These are phyloP conservation scores for Aphis gossypii DNA, from an alignment of 1,140 invertebrate genomes.

Conservation along the genomic window DNA sequence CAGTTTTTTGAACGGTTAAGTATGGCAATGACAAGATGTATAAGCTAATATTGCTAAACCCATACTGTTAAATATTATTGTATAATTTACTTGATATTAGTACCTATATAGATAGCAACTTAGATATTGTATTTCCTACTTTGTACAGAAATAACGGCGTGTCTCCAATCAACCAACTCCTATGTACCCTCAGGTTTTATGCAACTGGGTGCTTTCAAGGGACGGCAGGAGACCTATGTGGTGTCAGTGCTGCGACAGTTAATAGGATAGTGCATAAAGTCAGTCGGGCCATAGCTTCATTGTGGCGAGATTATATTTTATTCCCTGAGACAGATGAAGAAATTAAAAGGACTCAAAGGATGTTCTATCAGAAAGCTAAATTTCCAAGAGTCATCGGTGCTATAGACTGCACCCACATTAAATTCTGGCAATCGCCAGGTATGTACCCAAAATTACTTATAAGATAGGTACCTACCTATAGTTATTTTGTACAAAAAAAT, in stretches of 20 bases:
- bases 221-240: slow-evolving; percentile 30
- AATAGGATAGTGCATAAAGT: slow-evolving; percentile 53
- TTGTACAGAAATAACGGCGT: slow-evolving; percentile 52
- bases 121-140: not conserved
- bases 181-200: slow-evolving; percentile 62
- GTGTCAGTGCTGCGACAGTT: slow-evolving; percentile 32
- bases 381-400: slow-evolving; percentile 64
- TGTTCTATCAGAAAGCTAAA: slow-evolving; percentile 63
- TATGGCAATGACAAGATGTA: too few species aligned
- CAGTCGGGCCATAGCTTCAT: slow-evolving; percentile 28
- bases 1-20: not conserved
- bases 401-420: slow-evolving; percentile 65
- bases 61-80: too few species aligned
- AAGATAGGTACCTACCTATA: not conserved
- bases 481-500: slow-evolving; percentile 8
- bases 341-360: slow-evolving; percentile 58
- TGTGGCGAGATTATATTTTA: slow-evolving; percentile 59
- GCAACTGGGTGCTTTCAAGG: slow-evolving; percentile 60
- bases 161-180: slow-evolving; percentile 3
- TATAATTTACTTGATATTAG: too few species aligned
- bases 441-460: slow-evolving; percentile 1
- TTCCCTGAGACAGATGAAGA: slow-evolving; percentile 61
- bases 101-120: too few species aligned
- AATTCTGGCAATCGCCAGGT: slow-evolving; percentile 60
- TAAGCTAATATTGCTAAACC: too few species aligned